Base-by-base conservation (phyloP, 2,888 invertebrate species). In the Adelognathus sp. region DNA sequence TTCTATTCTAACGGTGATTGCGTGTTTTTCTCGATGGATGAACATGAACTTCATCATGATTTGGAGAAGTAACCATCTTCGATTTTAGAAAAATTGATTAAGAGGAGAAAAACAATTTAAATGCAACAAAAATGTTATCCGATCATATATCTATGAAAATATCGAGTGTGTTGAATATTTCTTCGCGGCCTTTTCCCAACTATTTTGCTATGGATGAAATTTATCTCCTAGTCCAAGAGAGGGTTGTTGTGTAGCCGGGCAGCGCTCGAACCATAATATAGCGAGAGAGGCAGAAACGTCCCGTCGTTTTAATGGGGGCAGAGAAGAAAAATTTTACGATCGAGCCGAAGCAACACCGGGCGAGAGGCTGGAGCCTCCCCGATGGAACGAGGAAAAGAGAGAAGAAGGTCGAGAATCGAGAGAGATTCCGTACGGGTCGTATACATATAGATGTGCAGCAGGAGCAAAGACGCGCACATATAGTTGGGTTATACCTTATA, bases 251-350 rank as follows among this genome's bases (percentile, higher is more conserved):
- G 29, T 29, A 9, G 29, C 9, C 50, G 16, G 50, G 58, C 33
- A 58, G 66, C 31, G 50, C 50, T 14, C 74, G 36, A 74, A 74
- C 66, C 66, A 66, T 39, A 69, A 74, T 69, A 74, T 74, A 58
- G 69, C 56, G 58, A 18, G 36, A 76, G 44, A 56, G 64, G 54
- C 27, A 73, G 41, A n/a, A 79, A 78, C 67, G 50, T 71, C 75
- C 56, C 61, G 72, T 74, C 71, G 71, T 69, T 79, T 72, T 66
- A 78, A 75, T 76, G 72, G 71, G 50, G 46, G 50, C 41, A 56
- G 27, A 29, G 56, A 52, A n/a, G 76, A 79, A 82, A 76, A 73
- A 74, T 76, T 82, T 82, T 71, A 81, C 76, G 81, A 81, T 56
- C 72, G 14, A 61, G 36, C 52, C n/a, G n/a, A n/a, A 41, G 61